Evolutionary conservation across 2,797 vertebrate species (phyloP).

Genomic region (Gymnopithys bicolor): DNA sequence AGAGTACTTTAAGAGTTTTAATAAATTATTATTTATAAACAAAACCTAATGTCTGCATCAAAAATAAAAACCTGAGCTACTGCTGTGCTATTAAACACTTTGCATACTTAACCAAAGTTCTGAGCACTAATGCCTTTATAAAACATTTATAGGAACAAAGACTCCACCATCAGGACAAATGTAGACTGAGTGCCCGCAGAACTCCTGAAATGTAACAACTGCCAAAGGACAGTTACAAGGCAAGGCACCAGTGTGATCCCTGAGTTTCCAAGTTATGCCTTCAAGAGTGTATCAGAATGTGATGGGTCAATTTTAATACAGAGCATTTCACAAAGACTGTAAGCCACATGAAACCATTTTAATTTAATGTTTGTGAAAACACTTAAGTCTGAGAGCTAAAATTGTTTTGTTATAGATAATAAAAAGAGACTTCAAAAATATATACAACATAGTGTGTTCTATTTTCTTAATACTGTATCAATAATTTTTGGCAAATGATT

Average conservation of each 20-base stretch:
- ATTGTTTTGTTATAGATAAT: constrained; percentile 20
- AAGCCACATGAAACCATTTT: background rate
- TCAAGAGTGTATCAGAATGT: background rate
- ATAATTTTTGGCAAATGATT: constrained; percentile 19
- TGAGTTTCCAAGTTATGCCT: background rate
- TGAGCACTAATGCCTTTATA: constrained; percentile 1
- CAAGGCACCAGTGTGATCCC: background rate
- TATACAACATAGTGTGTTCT: background rate
- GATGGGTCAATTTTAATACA: background rate
- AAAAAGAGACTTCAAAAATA: constrained; percentile 7
- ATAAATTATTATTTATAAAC: background rate
- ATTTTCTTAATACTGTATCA: constrained; percentile 37
- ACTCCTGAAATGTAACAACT: background rate
- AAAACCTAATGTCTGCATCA: background rate
- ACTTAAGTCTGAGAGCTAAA: constrained; percentile 21
- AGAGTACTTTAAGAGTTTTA: background rate
- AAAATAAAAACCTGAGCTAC: background rate
- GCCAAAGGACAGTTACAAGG: background rate
- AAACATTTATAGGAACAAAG: background rate
- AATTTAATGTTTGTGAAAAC: constrained; percentile 29
- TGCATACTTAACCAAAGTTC: background rate
- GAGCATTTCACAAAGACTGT: background rate
- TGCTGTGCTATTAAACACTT: background rate
- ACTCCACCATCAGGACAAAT: background rate
- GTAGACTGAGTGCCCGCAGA: background rate